Conservation (phyloP, 2,888 invertebrate species). For the Odontocolon sp. region DNA sequence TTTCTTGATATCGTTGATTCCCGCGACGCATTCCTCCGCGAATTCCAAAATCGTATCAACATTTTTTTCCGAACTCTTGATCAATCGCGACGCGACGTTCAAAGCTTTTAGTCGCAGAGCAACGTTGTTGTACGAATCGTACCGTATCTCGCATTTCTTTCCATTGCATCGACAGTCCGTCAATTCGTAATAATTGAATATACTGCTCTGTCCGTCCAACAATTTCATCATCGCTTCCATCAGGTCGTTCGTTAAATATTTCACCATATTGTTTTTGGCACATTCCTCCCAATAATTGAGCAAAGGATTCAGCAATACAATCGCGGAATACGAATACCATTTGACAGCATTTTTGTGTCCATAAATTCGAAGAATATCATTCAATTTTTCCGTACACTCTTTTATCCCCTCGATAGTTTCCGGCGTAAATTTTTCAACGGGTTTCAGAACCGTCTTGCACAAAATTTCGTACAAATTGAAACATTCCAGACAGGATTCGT, state of each 20-base stretch:
- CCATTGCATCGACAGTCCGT: constrained; percentile 34
- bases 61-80: constrained; percentile 51
- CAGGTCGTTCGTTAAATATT: background rate
- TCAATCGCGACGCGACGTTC: background rate
- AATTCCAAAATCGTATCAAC: constrained; percentile 45
- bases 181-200: constrained; percentile 5
- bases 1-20: constrained; percentile 62
- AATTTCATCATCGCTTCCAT: constrained; percentile 17
- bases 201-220: constrained; percentile 8
- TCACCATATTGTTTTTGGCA: background rate
- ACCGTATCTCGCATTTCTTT: background rate
- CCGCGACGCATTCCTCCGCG: constrained; percentile 58
- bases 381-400: background rate
- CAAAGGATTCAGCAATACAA: constrained; percentile 13
- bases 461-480: constrained; percentile 46
- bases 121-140: constrained; percentile 23
- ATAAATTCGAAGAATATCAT: background rate
- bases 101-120: constrained; percentile 29
- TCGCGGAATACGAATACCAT: constrained; percentile 29
- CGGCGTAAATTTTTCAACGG: background rate
- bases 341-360: constrained; percentile 17
- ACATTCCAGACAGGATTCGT: background rate
- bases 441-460: constrained; percentile 27
- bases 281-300: constrained; percentile 41
- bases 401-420: background rate